Base-by-base conservation (phyloP, 2,888 invertebrate genomes). In the Conops quadrifasciatus region DNA sequence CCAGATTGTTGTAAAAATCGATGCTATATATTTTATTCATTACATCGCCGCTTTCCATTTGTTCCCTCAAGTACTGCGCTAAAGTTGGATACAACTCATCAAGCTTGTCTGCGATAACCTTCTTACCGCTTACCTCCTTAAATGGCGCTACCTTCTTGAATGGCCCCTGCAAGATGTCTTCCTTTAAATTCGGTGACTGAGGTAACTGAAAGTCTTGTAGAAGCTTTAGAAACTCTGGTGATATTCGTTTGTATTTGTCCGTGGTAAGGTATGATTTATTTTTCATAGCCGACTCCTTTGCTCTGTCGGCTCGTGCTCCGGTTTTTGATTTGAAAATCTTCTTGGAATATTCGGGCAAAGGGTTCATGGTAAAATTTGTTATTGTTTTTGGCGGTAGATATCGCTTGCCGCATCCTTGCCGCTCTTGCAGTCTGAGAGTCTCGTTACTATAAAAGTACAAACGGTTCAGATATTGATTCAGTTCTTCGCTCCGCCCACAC, bases 21-120 rank as follows among this genome's bases (percentile, higher is more conserved):
- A 70, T 70, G 21, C 24, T 30, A n/a, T 70, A 70, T 15, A 70
- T 59, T 59, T 70, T 28, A 43, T 64, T 70, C 43, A 65, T 49
- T 7, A 65, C 26, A 21, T 30, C 28, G n/a, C 28, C 30, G 21
- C 36, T 26, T 59, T 70, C 58, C 70, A 70, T 70, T 36, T 15
- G 19, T 4, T 47, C 30, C 1, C 70, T 56, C 15, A 70, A 47
- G 45, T 70, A 70, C 21, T 53, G 21, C 7, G 70, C 56, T 19
- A 70, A 43, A 3, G 15, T 7, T 26, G 70, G 70, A 43, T 28
- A 45, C 21, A 24, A 16, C 2, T n/a, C 28, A 1, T 51, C 60
- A 28, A 67, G 43, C 2, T 21, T 2, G 26, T 26, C 28, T 26
- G 21, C 24, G 28, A 1, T 13, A 26, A 56, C 13, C 15, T 56